These are phyloP conservation scores for Potamarius usumacintae DNA, from an alignment of 2,113 vertebrate species.

Conservation along the genomic window DNA sequence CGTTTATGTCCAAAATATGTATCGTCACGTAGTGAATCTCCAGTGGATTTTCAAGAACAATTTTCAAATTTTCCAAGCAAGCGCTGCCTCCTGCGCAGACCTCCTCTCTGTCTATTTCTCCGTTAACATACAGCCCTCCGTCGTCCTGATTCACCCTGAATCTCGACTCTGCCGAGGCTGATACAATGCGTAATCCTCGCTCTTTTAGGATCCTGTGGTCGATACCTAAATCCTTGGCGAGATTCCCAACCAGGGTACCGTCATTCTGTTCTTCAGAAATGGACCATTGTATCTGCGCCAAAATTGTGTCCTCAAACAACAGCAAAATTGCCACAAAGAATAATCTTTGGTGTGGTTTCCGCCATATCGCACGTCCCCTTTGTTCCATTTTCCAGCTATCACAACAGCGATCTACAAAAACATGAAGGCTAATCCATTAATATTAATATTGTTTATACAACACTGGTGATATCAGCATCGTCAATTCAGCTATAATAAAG, in stretches of 20 bases:
- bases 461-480: background rate
- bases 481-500: background rate
- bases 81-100: conserved; percentile 61
- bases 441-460: background rate
- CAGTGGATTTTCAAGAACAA: conserved; percentile 68
- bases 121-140: conserved; percentile 62
- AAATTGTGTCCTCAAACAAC: conserved; percentile 40
- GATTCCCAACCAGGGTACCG: conserved; percentile 58
- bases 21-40: conserved; percentile 68
- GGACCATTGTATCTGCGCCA: conserved; percentile 66
- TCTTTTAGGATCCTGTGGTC: conserved; percentile 55
- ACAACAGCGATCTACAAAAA: background rate
- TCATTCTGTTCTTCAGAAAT: conserved; percentile 68
- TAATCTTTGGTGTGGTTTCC: conserved; percentile 18
- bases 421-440: background rate
- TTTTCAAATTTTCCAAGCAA: conserved; percentile 68
- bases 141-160: conserved; percentile 67
- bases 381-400: conserved; percentile 56
- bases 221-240: conserved; percentile 72
- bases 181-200: conserved; percentile 66
- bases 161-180: conserved; percentile 55
- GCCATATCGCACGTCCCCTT: conserved; percentile 21
- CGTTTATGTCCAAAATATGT: conserved; percentile 72
- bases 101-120: conserved; percentile 70
- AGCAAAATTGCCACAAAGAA: conserved; percentile 29